phyloP scores from a whole-genome alignment of 2,797 vertebrate species.

The Heterohyrax brucei region DNA sequence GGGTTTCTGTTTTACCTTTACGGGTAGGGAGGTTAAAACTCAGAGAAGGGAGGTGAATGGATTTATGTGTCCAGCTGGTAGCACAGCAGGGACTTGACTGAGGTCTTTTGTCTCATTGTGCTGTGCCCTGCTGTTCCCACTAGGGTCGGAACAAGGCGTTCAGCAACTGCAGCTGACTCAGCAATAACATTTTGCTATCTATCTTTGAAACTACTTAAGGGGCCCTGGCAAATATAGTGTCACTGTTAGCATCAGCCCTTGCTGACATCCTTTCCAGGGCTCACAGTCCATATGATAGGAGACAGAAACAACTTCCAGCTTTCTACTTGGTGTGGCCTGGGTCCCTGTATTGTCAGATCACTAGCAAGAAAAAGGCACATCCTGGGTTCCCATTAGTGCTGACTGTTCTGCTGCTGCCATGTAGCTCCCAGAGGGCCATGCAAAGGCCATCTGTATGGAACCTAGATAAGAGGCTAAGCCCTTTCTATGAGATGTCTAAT shows the following conservation, averaged over 20 bases:
- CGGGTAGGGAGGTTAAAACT: not conserved
- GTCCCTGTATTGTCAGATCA: not conserved
- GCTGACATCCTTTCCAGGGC: not conserved
- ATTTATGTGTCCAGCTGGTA: not conserved
- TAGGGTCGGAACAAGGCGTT: not conserved
- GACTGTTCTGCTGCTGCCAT: constrained; percentile 19
- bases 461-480: constrained; percentile 73
- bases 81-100: not conserved
- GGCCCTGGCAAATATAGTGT: not conserved
- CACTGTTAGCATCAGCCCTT: not conserved
- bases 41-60: not conserved
- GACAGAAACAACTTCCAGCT: constrained; percentile 22
- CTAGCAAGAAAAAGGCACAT: not conserved
- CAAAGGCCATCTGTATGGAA: constrained; percentile 74
- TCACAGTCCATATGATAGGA: constrained; percentile 31
- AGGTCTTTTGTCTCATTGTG: not conserved
- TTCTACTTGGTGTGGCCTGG: not conserved
- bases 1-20: not conserved
- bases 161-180: not conserved
- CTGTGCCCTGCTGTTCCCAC: not conserved
- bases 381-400: not conserved
- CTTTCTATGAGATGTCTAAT: constrained; percentile 76
- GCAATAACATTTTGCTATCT: not conserved
- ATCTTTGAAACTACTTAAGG: not conserved
- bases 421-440: constrained; percentile 67